Percentiles rank a stretch among this genome's conserved stretches.
Evolutionary conservation across 2,113 vertebrate species (phyloP).

Genomic region (Ifrita kowaldi): DNA sequence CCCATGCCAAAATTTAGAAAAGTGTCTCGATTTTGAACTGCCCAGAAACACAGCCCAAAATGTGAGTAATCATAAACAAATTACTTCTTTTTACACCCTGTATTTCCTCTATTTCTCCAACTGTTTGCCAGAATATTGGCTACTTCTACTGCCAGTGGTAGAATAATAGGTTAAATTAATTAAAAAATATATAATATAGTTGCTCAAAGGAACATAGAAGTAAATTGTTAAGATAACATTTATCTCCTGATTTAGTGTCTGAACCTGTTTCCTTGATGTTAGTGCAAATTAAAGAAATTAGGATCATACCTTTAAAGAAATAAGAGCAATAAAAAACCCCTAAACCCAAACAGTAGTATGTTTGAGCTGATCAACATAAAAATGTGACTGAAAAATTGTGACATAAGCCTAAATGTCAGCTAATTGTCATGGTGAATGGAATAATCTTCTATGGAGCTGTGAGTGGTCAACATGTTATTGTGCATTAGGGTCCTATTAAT

Average conservation of each 20-base stretch:
- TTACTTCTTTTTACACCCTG: background rate
- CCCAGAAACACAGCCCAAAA: background rate
- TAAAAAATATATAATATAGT: background rate
- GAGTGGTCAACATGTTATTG: background rate
- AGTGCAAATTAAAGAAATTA: background rate
- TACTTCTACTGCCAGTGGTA: background rate
- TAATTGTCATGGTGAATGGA: background rate
- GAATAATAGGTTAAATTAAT: background rate
- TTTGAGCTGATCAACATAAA: background rate
- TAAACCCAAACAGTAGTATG: background rate
- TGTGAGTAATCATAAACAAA: background rate
- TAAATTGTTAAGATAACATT: background rate
- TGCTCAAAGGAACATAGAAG: background rate
- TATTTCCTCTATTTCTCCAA: background rate
- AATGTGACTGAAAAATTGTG: background rate
- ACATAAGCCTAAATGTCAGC: background rate
- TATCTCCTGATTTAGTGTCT: background rate
- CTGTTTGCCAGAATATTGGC: background rate
- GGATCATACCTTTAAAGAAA: background rate
- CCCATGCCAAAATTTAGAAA: background rate
- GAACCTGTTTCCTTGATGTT: background rate
- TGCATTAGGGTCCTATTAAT: background rate
- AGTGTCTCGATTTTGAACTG: background rate
- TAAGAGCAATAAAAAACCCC: background rate
- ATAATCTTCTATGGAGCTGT: background rate